Base-by-base conservation (phyloP, 2,797 vertebrate genomes). In the Brachyalestes nurse region DNA sequence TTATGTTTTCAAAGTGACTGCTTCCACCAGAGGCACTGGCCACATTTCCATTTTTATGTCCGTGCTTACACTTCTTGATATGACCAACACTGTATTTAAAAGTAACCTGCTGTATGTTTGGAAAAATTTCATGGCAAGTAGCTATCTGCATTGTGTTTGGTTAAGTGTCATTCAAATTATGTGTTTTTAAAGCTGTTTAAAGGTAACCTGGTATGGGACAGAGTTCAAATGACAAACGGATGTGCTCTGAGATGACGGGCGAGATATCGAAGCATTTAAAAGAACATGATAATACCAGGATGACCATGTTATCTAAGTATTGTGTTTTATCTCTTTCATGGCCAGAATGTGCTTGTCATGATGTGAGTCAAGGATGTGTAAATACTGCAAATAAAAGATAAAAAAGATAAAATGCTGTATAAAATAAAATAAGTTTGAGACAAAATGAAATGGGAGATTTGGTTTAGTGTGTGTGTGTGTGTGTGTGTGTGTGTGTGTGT, bases 341-440 rank as follows among this genome's bases (percentile, higher is more conserved):
- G 72, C 74, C 64, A 64, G 71, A 72, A 75, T 86, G 69, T 84
- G 84, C 87, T 89, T 83, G 67, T 86, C 78, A 72, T 51, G 25
- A 74, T 74, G 80, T 88, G 87, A 90, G 82, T 90, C 87, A 83
- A 90, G 83, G 78, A 89, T 74, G 53, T 93, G 92, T 93, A 93
- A 74, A 93, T 93, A 92, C 16, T 91, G 89, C 88, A 92, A 92
- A 92, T 90, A 90, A 90, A 82, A 60, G 51, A 75, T 28, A 13
- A 71, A 81, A 91, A 81, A 91, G n/a, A n/a, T n/a, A n/a, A 89
- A 21, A 62, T 34, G 75, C 53, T 51, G 90, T 91, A 90, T 91
- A 91, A 89, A 89, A 87, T 90, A 83, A 89, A 91, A 90, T 83
- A 91, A 87, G 89, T 80, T 85, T 86, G 76, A 89, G 89, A 86